These are phyloP conservation scores for Pandemis cinnamomeana DNA, from an alignment of 2,888 invertebrate species.

Conservation along the genomic window DNA sequence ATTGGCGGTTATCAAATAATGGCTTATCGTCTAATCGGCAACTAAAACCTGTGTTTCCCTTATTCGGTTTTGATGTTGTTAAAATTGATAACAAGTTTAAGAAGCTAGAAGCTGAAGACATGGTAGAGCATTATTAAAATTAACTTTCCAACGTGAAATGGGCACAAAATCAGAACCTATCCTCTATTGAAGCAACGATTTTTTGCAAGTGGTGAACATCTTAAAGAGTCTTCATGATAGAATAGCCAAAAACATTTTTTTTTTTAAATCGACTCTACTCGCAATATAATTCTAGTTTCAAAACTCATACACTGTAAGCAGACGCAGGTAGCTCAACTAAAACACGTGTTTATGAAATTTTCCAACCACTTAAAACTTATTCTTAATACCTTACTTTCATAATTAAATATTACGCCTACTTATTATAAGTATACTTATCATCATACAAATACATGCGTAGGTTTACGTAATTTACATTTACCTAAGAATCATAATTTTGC, in stretches of 20 bases:
- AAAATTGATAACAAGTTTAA: neutral
- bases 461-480: constrained; percentile 10
- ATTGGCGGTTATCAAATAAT: neutral
- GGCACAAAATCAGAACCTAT: too few relatives aligned
- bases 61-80: neutral
- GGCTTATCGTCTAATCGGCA: neutral
- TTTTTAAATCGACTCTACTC: too few relatives aligned
- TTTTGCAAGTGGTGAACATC: too few relatives aligned
- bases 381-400: neutral
- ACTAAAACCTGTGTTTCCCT: neutral
- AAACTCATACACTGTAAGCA: too few relatives aligned
- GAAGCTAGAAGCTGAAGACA: neutral
- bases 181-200: too few relatives aligned
- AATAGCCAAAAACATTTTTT: too few relatives aligned
- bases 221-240: too few relatives aligned
- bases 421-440: constrained; percentile 7
- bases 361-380: neutral
- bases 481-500: neutral
- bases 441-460: constrained; percentile 3
- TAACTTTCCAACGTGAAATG: too few relatives aligned
- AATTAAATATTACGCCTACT: constrained; percentile 8
- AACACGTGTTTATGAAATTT: neutral
- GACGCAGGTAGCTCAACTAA: too few relatives aligned
- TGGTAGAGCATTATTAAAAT: too few relatives aligned
- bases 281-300: neutral